A percentile compares a stretch with the other conserved stretches of the same genome.
Conservation (phyloP, 2,113 vertebrate genomes). For the Cyphomyrus discorhynchus region DNA sequence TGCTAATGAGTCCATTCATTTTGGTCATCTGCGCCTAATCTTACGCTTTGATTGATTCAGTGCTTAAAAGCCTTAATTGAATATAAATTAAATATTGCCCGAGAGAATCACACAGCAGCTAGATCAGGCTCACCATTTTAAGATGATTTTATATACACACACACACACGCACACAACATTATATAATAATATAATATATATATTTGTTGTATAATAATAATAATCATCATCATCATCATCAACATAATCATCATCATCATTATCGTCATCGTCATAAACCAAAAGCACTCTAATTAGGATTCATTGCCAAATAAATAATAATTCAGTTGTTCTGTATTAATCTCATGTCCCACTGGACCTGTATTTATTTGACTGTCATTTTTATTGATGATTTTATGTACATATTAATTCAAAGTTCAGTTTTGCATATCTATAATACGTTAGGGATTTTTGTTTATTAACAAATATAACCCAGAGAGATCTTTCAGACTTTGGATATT, state of each 20-base stretch:
- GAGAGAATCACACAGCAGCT: not conserved
- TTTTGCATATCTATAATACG: not conserved
- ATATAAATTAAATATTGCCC: slow-evolving; percentile 7
- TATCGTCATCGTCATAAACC: not conserved
- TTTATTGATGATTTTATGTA: not conserved
- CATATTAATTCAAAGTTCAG: not conserved
- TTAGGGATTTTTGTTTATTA: not conserved
- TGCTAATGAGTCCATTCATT: not conserved
- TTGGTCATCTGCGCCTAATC: not conserved
- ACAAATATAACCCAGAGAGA: not conserved
- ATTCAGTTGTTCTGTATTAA: not conserved
- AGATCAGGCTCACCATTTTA: not conserved
- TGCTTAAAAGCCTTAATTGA: slow-evolving; percentile 1
- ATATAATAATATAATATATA: not conserved
- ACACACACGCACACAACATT: too few relatives aligned
- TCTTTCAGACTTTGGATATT: not conserved
- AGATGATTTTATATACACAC: not conserved
- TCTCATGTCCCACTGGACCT: not conserved
- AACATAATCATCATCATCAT: not conserved
- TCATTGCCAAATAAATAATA: not conserved
- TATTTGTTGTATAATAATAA: not conserved
- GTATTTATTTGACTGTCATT: not conserved
- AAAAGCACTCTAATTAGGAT: not conserved
- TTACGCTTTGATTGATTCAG: not conserved
- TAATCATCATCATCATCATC: not conserved